Base-by-base conservation (phyloP, 2,888 invertebrate species). In the Drosophila neotestacea region DNA sequence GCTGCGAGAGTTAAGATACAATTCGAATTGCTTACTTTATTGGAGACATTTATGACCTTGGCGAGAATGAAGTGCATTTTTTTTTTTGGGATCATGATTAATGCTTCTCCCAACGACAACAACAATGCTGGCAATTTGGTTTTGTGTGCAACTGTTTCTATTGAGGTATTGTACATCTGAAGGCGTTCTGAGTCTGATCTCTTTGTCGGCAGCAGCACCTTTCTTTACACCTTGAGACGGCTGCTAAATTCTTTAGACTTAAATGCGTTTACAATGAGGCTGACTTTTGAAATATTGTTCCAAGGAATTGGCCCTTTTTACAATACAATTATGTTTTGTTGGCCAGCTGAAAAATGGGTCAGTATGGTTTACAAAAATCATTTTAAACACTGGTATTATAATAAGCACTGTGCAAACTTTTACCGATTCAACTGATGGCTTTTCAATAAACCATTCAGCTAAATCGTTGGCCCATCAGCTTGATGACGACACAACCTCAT, bases 1-100 rank as follows among this genome's bases (percentile, higher is more conserved):
- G 78, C 75, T 75, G 78, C 63, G n/a, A 36, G 9, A 6, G 52
- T 38, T 69, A 16, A 41, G 41, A 48, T 44, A 77, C 39, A 68
- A 79, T 77, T 61, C 48, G 63, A 48, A 60, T 66, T 62, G 61
- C 73, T 22, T 65, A 41, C 56, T 66, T 68, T 66, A 70, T 42
- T 67, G 84, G 84, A 68, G 87, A 84, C 81, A 80, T 88, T 83
- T 88, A 88, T 69, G 88, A 64, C 85, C 79, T 73, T 72, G 85
- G 47, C 16, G 36, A 22, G 39, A 41, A 56, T 41, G 38, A 62
- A 9, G 30, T 46, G 42, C 50, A 51, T 39, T 56, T 22, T 0
- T 56, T 22, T 0, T 16, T 16, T 50, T 51, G 65, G 52, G 36
- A 54, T 28, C 70, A 70, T 88, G 84, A 84, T 84, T 84, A 84